These are phyloP conservation scores for Agonopterix heracliana DNA, from an alignment of 2,888 invertebrate species.

Conservation along the genomic window DNA sequence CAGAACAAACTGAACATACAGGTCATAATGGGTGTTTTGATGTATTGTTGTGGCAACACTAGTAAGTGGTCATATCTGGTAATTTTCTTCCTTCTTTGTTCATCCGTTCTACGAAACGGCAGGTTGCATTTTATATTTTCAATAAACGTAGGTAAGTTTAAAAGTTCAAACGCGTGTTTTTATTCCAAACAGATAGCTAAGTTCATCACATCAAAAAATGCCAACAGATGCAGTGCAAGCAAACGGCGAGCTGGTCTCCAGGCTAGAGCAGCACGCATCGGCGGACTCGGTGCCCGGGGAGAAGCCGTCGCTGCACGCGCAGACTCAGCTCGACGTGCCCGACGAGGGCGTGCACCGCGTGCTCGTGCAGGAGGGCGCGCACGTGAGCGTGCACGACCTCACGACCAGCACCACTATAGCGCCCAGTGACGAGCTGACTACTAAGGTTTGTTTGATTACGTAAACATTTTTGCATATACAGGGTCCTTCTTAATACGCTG, in stretches of 20 bases:
- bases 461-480: neutral
- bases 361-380: constrained; percentile 57
- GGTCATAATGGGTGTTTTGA: too few species aligned
- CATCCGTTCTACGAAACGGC: too few species aligned
- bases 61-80: too few species aligned
- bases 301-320: constrained; percentile 61
- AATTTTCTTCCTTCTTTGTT: too few species aligned
- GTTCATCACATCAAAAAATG: too few species aligned
- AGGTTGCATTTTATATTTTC: too few species aligned
- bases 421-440: constrained; percentile 51
- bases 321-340: constrained; percentile 75
- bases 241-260: constrained; percentile 57
- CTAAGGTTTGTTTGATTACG: constrained; percentile 42
- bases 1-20: too few species aligned
- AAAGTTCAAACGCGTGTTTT: too few species aligned
- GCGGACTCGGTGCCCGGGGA: constrained; percentile 53
- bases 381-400: constrained; percentile 49
- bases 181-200: too few species aligned
- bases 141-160: too few species aligned
- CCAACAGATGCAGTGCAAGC: constrained; percentile 51
- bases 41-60: too few species aligned
- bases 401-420: constrained; percentile 25
- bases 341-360: constrained; percentile 73
- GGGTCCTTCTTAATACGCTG: too few species aligned
- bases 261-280: constrained; percentile 56